phyloP scores from a whole-genome alignment of 1,140 invertebrate genomes.

The Drosophila leontia region DNA sequence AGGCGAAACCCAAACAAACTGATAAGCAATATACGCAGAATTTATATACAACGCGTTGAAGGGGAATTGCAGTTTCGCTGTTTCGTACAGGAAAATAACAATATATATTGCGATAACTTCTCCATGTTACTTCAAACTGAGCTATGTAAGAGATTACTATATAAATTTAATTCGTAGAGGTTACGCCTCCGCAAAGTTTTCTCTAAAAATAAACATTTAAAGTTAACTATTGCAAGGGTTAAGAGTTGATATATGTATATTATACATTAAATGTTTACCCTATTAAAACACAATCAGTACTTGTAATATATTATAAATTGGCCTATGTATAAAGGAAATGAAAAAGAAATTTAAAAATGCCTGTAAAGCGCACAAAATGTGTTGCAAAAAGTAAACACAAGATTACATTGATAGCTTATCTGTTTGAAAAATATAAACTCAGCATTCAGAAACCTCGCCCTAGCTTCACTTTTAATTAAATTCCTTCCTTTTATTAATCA shows the following conservation, averaged over 20 bases:
- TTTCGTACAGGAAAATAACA: background rate
- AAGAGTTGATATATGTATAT: background rate
- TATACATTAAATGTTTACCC: background rate
- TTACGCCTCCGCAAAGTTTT: background rate
- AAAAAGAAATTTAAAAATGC: background rate
- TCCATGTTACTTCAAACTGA: background rate
- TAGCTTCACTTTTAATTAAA: background rate
- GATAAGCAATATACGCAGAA: conserved; percentile 76
- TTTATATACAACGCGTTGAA: conserved; percentile 12
- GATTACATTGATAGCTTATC: background rate
- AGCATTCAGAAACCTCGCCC: background rate
- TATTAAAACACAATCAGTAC: no score
- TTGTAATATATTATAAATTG: background rate
- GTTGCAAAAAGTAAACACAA: background rate
- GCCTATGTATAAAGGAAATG: background rate
- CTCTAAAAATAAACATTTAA: background rate
- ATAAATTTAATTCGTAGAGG: background rate
- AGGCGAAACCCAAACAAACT: conserved; percentile 64
- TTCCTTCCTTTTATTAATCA: background rate
- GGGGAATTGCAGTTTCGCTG: conserved; percentile 5
- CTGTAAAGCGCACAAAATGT: no score
- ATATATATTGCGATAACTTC: conserved; percentile 1
- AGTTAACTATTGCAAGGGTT: no score
- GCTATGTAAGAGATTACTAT: background rate
- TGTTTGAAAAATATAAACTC: background rate